Base-by-base conservation (phyloP, 2,113 vertebrate genomes). In the Istiophorus platypterus region DNA sequence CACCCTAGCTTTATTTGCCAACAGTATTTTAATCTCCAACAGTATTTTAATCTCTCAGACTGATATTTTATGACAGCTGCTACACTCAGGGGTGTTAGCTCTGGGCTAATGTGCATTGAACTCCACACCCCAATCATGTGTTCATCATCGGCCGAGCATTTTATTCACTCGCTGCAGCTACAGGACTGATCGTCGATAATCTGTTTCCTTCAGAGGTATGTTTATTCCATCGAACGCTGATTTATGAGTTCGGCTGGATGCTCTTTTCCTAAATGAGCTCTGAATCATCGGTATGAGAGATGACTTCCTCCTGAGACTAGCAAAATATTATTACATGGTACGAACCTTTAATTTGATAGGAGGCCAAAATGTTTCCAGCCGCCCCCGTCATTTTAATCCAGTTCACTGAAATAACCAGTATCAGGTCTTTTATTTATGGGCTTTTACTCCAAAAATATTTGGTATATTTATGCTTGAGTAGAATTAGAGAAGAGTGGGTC, bases 221-320 rank as follows among this genome's bases (percentile, higher is more conserved):
- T 92, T 94, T 93, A 92, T 93, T 94, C 91, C 90, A 94, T 94
- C 86, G 89, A 89, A 89, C 15, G 8, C 76, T 87, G 92, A 94
- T 93, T 94, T 92, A 94, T 82, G 88, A 81, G 69, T 86, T 85
- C 59, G 66, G 75, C 75, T 75, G 80, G 65, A 31, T 65, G 70
- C 76, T 86, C 72, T 74, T 85, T 80, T 76, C 87, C 64, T 90
- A 90, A 92, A 92, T 71, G 82, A 92, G 85, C 66, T 78, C 74
- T 83, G 89, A 92, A 92, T 93, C 89, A 88, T 91, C 76, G 58
- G 72, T 78, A 80, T 88, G 92, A 93, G 88, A 86, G 88, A 91
- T 64, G 80, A 86, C 88, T 93, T 90, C 86, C 88, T 88, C 88
- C 62, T 61, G 85, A 92, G 90, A 88, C 89, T 76, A 85, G 83